Conservation (phyloP, 2,888 invertebrate species). For the Argynnis bischoffii region DNA sequence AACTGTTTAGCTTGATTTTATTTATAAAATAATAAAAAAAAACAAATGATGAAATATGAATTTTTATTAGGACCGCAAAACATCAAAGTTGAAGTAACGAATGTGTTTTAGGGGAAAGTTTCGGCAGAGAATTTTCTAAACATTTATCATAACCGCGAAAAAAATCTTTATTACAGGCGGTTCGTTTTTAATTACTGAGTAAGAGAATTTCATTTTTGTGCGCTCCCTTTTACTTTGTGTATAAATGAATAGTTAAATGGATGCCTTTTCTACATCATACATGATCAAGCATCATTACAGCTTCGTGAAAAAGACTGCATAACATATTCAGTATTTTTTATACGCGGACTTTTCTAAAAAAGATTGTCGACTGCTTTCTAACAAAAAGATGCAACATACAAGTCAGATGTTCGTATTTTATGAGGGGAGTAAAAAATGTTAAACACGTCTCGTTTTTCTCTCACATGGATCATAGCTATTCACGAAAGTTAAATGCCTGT, state of each 20-base stretch:
- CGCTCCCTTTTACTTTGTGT: constrained; percentile 22
- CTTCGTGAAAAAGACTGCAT: constrained; percentile 22
- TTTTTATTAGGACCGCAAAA: constrained; percentile 3
- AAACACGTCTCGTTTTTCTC: constrained; percentile 51
- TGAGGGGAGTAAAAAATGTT: constrained; percentile 69
- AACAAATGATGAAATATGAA: constrained; percentile 6
- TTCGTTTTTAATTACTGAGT: constrained; percentile 23
- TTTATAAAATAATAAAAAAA: not conserved
- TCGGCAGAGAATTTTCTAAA: constrained; percentile 16
- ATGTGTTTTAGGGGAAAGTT: constrained; percentile 21
- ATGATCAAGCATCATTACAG: constrained; percentile 28
- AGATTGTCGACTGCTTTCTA: constrained; percentile 56
- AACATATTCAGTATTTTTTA: constrained; percentile 49
- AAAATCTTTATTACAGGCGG: constrained; percentile 22
- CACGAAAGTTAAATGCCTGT: constrained; percentile 48
- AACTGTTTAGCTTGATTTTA: not conserved
- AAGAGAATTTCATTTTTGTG: constrained; percentile 20
- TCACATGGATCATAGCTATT: not conserved
- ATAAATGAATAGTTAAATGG: constrained; percentile 28
- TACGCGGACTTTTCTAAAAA: constrained; percentile 52
- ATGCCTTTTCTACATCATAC: constrained; percentile 19
- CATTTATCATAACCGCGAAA: constrained; percentile 31
- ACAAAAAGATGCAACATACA: constrained; percentile 63
- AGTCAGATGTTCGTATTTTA: constrained; percentile 67
- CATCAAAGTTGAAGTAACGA: constrained; percentile 16